phyloP scores from a whole-genome alignment of 2,113 vertebrate genomes.

The Eubucco bourcierii region DNA sequence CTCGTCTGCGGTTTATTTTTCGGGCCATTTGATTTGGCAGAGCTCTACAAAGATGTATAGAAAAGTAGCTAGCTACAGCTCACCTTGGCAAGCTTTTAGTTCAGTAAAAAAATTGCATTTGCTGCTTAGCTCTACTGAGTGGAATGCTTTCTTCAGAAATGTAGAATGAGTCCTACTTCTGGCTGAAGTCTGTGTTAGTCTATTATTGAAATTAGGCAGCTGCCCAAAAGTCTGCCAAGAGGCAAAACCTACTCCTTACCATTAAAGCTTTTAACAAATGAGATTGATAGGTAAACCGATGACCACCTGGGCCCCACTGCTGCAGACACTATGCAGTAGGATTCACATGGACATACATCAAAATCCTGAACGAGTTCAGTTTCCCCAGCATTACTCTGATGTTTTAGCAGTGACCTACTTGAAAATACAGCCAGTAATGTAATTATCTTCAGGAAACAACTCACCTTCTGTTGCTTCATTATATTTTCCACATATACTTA shows the following conservation, averaged over 20 bases:
- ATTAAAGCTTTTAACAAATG: not conserved
- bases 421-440: constrained; percentile 9
- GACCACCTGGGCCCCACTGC: not conserved
- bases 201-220: not conserved
- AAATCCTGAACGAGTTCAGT: not conserved
- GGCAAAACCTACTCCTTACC: not conserved
- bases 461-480: constrained; percentile 48
- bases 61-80: not conserved
- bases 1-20: not conserved
- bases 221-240: not conserved
- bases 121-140: fast-evolving
- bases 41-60: not conserved
- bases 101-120: not conserved
- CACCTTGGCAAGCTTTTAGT: not conserved
- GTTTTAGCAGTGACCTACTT: constrained; percentile 14
- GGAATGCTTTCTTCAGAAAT: not conserved
- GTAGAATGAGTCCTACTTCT: not conserved
- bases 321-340: not conserved
- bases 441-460: constrained; percentile 31
- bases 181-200: not conserved
- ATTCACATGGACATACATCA: not conserved
- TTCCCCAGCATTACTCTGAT: not conserved
- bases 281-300: not conserved
- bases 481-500: not conserved
- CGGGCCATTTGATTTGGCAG: not conserved